These are phyloP conservation scores for Drosophila sechellia DNA, from an alignment of 1,140 invertebrate genomes.

Conservation along the genomic window DNA sequence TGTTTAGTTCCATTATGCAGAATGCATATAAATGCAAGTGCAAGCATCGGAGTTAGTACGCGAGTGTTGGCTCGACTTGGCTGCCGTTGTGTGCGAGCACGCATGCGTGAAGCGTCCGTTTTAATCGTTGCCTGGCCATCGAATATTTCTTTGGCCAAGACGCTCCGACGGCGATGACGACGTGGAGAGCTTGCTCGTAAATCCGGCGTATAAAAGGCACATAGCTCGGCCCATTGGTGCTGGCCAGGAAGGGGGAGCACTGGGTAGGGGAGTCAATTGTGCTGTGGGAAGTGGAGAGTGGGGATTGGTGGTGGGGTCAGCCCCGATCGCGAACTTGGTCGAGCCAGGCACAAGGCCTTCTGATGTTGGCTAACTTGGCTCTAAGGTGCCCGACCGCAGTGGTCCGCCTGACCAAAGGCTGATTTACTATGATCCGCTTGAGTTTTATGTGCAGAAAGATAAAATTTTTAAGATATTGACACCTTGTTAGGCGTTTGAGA, in stretches of 20 bases:
- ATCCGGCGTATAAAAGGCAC: conserved; percentile 78
- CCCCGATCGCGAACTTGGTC: conserved; percentile 13
- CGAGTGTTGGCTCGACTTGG: conserved; percentile 1
- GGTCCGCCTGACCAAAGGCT: conserved; percentile 75
- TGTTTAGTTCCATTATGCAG: conserved; percentile 55
- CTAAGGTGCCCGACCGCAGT: conserved; percentile 32
- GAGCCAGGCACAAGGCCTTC: conserved; percentile 38
- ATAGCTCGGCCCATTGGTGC: conserved; percentile 63
- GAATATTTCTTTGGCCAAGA: conserved; percentile 78
- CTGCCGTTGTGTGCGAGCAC: conserved; percentile 59
- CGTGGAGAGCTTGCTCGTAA: conserved; percentile 67
- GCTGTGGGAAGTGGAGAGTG: conserved; percentile 22
- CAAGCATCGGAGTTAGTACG: conserved; percentile 37
- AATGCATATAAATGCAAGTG: conserved; percentile 52
- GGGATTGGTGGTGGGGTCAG: conserved; percentile 10
- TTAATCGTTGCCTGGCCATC: conserved; percentile 81
- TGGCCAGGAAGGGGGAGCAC: conserved; percentile 18
- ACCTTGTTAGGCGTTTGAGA: conserved; percentile 81
- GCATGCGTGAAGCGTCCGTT: conserved; percentile 82
- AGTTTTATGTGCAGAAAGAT: conserved; percentile 83
- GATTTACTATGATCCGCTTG: conserved; percentile 83
- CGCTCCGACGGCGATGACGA: conserved; percentile 38
- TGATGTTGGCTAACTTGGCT: conserved; percentile 46
- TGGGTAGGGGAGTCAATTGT: conserved; percentile 47
- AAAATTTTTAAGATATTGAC: conserved; percentile 84